A percentile compares a stretch with the other conserved stretches of the same genome.
Evolutionary conservation across 2,797 vertebrate genomes (phyloP).

Genomic region (Florisuga fusca): DNA sequence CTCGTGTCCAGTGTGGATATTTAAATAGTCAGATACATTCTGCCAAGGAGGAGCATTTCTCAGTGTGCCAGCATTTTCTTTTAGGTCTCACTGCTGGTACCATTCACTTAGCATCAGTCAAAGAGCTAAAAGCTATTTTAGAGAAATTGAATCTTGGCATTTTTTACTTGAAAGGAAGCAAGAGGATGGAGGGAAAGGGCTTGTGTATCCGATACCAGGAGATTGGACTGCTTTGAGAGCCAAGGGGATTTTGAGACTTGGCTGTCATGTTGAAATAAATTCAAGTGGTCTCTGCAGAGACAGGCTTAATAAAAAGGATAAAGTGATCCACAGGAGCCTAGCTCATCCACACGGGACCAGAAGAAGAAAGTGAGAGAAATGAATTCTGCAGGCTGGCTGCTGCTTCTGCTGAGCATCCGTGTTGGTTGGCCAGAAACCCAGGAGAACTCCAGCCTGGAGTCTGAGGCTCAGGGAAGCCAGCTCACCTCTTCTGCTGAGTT

Average conservation of each 20-base stretch:
- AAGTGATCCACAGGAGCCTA: not conserved
- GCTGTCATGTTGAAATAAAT: constrained; percentile 52
- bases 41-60: not conserved
- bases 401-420: not conserved
- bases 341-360: not conserved
- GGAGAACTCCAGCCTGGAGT: not conserved
- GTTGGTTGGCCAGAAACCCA: not conserved
- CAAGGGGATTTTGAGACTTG: constrained; percentile 36
- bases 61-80: not conserved
- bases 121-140: not conserved
- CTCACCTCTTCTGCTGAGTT: not conserved
- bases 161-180: not conserved
- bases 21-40: not conserved
- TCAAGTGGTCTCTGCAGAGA: constrained; percentile 58
- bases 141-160: constrained; percentile 28
- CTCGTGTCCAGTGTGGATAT: not conserved
- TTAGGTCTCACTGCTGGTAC: not conserved
- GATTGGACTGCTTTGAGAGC: constrained; percentile 40
- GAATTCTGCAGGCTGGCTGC: not conserved
- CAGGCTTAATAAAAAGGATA: constrained; percentile 32
- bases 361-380: constrained; percentile 3
- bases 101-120: not conserved
- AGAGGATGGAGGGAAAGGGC: not conserved
- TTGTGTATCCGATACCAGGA: constrained; percentile 6
- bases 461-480: not conserved